Evolutionary conservation across 1,140 invertebrate genomes (phyloP), one percentile per base, ranked within the genome.

Genomic region (Helicorthomorpha holstii): DNA sequence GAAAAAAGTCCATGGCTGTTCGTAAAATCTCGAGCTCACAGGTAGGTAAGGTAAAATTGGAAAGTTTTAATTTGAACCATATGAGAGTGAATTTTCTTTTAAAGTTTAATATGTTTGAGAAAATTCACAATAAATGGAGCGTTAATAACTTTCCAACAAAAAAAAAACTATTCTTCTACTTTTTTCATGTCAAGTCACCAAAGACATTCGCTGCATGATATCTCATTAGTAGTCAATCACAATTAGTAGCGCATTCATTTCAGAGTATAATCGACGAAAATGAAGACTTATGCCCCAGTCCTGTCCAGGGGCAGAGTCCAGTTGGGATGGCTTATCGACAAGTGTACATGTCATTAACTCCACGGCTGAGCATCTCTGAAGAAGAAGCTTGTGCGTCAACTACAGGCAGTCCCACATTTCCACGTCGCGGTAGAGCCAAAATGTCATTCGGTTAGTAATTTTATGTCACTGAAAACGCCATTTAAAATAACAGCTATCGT

Each of bases 1-100:
- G 88, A 61, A 90, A 90, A 62, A 70, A 84, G 83, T 61, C 44
- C 25, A 7, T 84, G 83, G 51, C 55, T 48, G 54, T 63, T 10
- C 56, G 54, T 38, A 59, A 58, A 47, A 55, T 50, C 25, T 58
- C 58, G 43, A 58, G 58, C 53, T 56, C 53, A 48, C 61, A 61
- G 58, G 58, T 58, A 53, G 47, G 7, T 46, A 25, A n/a, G n/a
- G n/a, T n/a, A n/a, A n/a, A n/a, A n/a, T n/a, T n/a, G n/a, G n/a
- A n/a, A n/a, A n/a, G n/a, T n/a, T n/a, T n/a, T n/a, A n/a, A n/a
- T n/a, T n/a, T n/a, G n/a, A n/a, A n/a, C n/a, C n/a, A n/a, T n/a
- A n/a, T n/a, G n/a, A n/a, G n/a, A n/a, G n/a, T n/a, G n/a, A n/a
- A n/a, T n/a, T n/a, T n/a, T n/a, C n/a, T n/a, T n/a, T n/a, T n/a